These are phyloP conservation scores for Metopolophium dirhodum DNA, from an alignment of 1,140 invertebrate genomes.

Conservation along the genomic window DNA sequence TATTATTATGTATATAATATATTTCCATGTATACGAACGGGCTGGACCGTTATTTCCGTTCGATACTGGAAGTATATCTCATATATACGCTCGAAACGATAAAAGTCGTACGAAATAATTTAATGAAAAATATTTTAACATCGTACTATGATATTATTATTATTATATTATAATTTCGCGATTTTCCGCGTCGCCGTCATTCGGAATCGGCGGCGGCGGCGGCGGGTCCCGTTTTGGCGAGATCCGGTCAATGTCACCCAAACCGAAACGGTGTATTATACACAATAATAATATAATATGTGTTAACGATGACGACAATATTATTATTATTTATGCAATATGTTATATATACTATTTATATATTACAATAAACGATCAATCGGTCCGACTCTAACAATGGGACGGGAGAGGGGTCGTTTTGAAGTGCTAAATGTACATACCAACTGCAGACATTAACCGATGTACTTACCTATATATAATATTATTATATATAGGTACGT, in stretches of 20 bases:
- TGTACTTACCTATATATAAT: not conserved
- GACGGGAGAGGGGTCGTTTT: not conserved
- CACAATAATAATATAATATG: not conserved
- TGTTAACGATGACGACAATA: not conserved
- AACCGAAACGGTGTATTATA: not conserved
- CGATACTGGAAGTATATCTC: conserved; percentile 23
- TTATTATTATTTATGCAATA: not conserved
- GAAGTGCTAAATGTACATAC: not conserved
- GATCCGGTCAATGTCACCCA: no score
- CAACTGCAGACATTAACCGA: not conserved
- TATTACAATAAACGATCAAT: not conserved
- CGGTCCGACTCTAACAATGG: not conserved
- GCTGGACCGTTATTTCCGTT: conserved; percentile 47
- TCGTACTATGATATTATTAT: not conserved
- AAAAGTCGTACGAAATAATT: not conserved
- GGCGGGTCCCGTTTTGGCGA: not conserved
- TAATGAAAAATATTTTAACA: not conserved
- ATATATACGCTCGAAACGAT: not conserved
- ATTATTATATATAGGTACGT: not conserved
- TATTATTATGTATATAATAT: not conserved
- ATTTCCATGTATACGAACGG: conserved; percentile 32
- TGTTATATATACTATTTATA: not conserved
- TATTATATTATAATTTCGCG: not conserved
- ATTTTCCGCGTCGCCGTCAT: not conserved
- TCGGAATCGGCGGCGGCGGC: not conserved